Conservation (phyloP, 2,113 vertebrate species). For the Leptosomus discolor region DNA sequence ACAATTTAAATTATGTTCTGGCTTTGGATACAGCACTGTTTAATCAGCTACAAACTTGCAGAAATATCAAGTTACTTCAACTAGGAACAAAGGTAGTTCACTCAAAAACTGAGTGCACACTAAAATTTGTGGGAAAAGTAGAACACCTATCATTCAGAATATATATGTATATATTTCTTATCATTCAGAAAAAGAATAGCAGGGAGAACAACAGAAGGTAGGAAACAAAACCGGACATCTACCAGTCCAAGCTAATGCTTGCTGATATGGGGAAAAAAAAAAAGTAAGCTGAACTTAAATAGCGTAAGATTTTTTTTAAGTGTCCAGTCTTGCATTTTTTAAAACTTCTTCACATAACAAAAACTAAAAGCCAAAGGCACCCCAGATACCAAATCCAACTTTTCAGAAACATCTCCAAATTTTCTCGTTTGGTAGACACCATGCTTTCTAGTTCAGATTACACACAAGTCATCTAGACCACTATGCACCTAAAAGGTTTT, state of each 20-base stretch:
- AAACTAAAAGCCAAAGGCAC: background rate
- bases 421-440: background rate
- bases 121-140: background rate
- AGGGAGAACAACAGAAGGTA: too few relatives aligned
- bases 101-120: background rate
- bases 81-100: background rate
- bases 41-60: background rate
- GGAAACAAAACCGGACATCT: background rate
- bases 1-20: background rate
- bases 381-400: background rate
- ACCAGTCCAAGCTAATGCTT: background rate
- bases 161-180: too few relatives aligned
- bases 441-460: background rate
- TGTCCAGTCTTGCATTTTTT: background rate
- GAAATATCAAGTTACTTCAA: background rate
- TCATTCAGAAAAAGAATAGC: too few relatives aligned
- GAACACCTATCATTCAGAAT: background rate
- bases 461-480: background rate
- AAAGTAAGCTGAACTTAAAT: background rate
- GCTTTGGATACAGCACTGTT: background rate
- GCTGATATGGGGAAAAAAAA: background rate
- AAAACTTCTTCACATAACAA: background rate
- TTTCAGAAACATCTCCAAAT: background rate
- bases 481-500: background rate
- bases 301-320: background rate